Evolutionary conservation across 2,113 vertebrate genomes (phyloP).

Genomic region (Ameiurus melas): DNA sequence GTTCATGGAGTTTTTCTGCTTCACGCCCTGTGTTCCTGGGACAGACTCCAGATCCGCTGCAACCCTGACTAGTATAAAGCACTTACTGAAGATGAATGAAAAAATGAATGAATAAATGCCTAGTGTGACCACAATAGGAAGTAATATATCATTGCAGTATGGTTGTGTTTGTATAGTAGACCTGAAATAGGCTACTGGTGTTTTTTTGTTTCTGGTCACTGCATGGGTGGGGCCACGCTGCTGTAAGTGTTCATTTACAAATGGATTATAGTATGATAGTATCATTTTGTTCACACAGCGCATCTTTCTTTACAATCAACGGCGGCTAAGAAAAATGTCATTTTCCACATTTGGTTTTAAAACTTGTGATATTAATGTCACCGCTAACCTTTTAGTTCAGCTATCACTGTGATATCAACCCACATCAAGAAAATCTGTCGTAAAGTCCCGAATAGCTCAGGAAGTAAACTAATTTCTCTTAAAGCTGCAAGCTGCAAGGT

Average conservation of each 20-base stretch:
- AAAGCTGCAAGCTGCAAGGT: not conserved
- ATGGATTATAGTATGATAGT: not conserved
- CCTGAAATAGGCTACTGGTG: not conserved
- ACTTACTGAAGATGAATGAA: not conserved
- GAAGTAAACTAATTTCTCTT: not conserved
- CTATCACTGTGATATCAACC: not conserved
- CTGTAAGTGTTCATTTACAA: not conserved
- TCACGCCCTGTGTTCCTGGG: not conserved
- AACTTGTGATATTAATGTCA: not conserved
- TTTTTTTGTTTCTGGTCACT: not conserved
- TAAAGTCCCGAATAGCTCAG: not conserved
- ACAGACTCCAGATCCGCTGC: not conserved
- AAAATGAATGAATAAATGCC: not conserved
- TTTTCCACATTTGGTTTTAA: not conserved
- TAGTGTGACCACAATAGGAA: not conserved
- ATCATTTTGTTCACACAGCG: not conserved
- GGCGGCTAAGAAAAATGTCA: not conserved
- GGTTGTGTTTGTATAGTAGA: not conserved
- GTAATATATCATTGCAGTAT: not conserved
- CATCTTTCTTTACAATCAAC: not conserved
- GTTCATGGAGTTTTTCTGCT: not conserved
- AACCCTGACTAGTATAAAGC: not conserved
- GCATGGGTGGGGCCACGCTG: not conserved
- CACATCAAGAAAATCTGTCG: not conserved
- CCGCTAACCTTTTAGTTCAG: not conserved